A percentile compares a stretch with the other conserved stretches of the same genome.
Evolutionary conservation across 2,113 vertebrate species (phyloP).

Genomic region (Caracal caracal): DNA sequence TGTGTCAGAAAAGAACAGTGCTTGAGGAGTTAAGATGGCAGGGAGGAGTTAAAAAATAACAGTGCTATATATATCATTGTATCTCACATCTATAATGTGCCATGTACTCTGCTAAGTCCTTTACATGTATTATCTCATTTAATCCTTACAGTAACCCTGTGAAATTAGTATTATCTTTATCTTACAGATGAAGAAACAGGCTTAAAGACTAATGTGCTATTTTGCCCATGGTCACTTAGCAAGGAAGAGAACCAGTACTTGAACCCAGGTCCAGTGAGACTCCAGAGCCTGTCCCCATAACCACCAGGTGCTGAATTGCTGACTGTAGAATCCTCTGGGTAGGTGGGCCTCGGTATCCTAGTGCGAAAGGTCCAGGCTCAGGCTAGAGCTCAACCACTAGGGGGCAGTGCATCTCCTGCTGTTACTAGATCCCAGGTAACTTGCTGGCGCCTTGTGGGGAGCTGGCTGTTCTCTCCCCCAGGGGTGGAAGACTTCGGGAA

Average conservation of each 20-base stretch:
- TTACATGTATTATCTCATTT: neutral
- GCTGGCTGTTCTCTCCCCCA: neutral
- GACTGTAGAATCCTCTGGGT: neutral
- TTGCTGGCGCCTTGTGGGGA: neutral
- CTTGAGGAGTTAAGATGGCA: too few species aligned
- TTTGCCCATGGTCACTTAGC: neutral
- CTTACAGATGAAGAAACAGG: conserved; percentile 38
- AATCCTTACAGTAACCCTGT: neutral
- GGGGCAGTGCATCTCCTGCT: neutral
- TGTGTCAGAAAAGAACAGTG: neutral
- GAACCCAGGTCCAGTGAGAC: neutral
- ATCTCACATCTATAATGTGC: neutral
- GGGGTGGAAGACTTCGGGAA: neutral
- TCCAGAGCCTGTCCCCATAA: neutral
- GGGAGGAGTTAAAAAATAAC: neutral
- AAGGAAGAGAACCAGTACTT: neutral
- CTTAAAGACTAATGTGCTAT: conserved; percentile 20
- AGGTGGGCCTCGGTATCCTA: neutral
- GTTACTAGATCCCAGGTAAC: neutral
- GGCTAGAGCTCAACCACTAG: conserved; percentile 34
- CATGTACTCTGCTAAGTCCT: conserved; percentile 16
- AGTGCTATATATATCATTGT: neutral
- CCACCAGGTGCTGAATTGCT: neutral
- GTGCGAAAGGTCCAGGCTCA: neutral
- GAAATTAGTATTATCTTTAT: neutral